These are phyloP conservation scores for Rhynchomys soricoides DNA, from an alignment of 2,113 vertebrate genomes.

Conservation along the genomic window DNA sequence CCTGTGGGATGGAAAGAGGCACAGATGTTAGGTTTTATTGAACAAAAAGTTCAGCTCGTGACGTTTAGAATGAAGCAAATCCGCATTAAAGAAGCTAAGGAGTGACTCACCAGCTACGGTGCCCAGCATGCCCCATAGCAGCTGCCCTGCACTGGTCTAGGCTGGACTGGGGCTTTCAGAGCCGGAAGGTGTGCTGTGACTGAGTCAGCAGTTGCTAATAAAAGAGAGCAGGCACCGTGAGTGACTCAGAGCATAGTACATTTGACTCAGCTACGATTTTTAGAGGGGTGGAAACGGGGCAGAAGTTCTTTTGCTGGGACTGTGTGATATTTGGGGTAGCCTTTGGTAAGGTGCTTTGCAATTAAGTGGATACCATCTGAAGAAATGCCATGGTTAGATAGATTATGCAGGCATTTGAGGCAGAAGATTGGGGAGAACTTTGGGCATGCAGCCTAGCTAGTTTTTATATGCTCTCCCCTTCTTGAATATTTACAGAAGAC, in stretches of 20 bases:
- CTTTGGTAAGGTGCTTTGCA: background rate
- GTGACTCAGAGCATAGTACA: background rate
- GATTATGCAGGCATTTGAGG: background rate
- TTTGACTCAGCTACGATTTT: background rate
- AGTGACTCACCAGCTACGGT: background rate
- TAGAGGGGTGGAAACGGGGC: background rate
- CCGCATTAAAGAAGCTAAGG: background rate
- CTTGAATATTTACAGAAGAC: background rate
- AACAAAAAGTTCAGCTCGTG: background rate
- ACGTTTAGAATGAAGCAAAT: background rate
- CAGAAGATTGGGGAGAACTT: background rate
- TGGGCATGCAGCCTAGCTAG: background rate
- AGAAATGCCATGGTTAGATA: background rate
- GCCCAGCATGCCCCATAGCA: background rate
- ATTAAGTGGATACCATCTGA: background rate
- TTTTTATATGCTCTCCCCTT: background rate
- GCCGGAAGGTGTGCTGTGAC: background rate
- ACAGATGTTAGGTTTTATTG: background rate
- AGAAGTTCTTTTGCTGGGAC: too few species aligned
- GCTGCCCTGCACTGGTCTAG: rapidly evolving
- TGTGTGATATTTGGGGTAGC: background rate
- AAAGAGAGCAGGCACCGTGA: background rate
- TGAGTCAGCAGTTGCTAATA: slow-evolving; percentile 16
- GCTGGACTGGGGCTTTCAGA: background rate
- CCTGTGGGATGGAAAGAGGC: background rate